Percentiles rank a stretch among this genome's conserved stretches.
These are phyloP conservation scores for Grammomys surdaster DNA, from an alignment of 2,113 vertebrate genomes.

Conservation along the genomic window DNA sequence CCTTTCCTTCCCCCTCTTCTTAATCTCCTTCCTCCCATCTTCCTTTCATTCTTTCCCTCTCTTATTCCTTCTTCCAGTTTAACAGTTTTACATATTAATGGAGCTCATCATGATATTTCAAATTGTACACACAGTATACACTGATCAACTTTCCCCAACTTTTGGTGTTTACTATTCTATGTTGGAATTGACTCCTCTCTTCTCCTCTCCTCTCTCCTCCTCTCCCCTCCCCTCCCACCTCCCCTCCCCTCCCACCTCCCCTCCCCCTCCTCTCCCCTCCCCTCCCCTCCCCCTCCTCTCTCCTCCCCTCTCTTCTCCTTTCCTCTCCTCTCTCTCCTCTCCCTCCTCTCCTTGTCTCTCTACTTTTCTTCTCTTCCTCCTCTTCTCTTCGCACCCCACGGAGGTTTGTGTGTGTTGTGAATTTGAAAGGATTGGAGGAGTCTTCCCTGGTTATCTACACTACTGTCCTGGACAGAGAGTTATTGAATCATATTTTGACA, in stretches of 20 bases:
- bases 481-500: slow-evolving; percentile 3
- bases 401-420: background rate
- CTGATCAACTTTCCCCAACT: background rate
- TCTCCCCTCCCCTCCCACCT: fast-evolving
- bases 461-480: background rate
- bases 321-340: background rate
- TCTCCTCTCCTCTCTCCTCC: background rate
- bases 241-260: background rate
- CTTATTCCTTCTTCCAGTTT: background rate
- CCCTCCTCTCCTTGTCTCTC: no score
- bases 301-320: background rate
- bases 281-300: fast-evolving
- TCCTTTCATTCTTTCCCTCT: background rate
- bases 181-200: background rate
- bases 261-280: no score
- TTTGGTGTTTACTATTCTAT: background rate
- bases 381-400: background rate
- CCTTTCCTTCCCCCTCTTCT: no score
- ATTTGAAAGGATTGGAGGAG: background rate
- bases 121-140: background rate
- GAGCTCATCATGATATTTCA: background rate
- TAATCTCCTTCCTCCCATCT: no score
- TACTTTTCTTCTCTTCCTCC: background rate
- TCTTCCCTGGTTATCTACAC: background rate
- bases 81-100: background rate